Base-by-base conservation (phyloP, 2,113 vertebrate genomes). In the Orthochromis malagaraziensis region DNA sequence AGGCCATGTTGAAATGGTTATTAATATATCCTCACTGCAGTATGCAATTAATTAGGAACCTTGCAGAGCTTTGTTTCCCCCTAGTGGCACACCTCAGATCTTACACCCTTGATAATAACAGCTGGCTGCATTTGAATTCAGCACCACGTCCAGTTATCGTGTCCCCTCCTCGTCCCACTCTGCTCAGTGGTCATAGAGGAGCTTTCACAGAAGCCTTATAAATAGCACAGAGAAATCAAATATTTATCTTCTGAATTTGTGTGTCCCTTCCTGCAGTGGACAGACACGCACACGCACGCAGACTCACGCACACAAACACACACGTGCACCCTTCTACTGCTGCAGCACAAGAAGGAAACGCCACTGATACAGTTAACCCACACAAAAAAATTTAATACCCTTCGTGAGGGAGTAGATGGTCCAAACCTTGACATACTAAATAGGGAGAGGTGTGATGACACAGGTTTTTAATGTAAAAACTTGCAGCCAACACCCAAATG, bases 401-500 rank as follows among this genome's bases (percentile, higher is more conserved):
- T 95, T 91, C 92, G 42, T 84, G 90, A 96, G 94, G 96, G 91
- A 90, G 90, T 93, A 93, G 92, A 95, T 96, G 96, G 89, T 96
- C 94, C 94, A 95, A 96, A 96, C 93, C 85, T 95, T 93, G 92
- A 96, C 95, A 96, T 95, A 96, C 94, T 96, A 95, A 96, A 94
- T 93, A 94, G 88, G 90, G 91, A 91, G 88, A 87, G 88, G 85
- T 83, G 92, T 92, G 94, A 96, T 96, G 96, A 96, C 96, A 95
- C 96, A 96, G 95, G 96, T 97, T 97, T 97, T 97, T 97, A 97
- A 97, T 97, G 96, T 97, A 97, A 97, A 97, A 97, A 97, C 96
- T 95, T 95, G 96, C 95, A 95, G 94, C 94, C 95, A 96, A 96
- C 96, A 97, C 93, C 94, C 92, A 95, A 96, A 96, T 96, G 96